phyloP scores from a whole-genome alignment of 2,113 vertebrate species.

The Pseudorasbora parva region DNA sequence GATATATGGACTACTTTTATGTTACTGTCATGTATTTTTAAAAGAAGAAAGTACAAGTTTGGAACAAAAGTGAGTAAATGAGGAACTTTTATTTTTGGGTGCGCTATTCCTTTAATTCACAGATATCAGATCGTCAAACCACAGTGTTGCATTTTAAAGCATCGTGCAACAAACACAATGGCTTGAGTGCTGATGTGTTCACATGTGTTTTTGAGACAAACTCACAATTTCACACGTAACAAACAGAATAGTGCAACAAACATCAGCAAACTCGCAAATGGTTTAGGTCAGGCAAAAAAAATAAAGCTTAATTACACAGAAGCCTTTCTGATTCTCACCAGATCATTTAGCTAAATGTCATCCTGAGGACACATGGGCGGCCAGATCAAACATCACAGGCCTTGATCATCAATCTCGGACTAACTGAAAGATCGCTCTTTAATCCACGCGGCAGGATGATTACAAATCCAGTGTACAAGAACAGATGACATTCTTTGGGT shows the following conservation, averaged over 20 bases:
- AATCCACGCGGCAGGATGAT: too few relatives aligned
- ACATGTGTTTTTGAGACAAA: background rate
- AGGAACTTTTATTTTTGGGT: background rate
- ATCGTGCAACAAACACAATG: background rate
- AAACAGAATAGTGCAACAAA: background rate
- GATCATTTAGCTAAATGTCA: background rate
- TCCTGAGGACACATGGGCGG: background rate
- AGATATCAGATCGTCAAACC: background rate
- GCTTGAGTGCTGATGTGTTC: background rate
- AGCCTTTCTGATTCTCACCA: background rate
- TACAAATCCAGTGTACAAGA: too few relatives aligned
- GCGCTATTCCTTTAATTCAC: background rate
- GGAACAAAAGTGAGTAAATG: background rate
- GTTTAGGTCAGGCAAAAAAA: conserved; percentile 3
- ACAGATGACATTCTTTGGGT: too few relatives aligned
- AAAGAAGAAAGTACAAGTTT: background rate
- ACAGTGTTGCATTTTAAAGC: background rate
- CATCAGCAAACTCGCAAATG: background rate
- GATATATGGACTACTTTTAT: too few relatives aligned
- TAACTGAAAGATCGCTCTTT: too few relatives aligned
- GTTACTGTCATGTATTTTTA: background rate
- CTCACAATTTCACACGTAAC: background rate
- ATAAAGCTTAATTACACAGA: background rate
- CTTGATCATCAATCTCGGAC: background rate
- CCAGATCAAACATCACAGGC: background rate